Evolutionary conservation across 2,797 vertebrate species (phyloP), one percentile per base, ranked within the genome.

Genomic region (Sardinella longiceps): DNA sequence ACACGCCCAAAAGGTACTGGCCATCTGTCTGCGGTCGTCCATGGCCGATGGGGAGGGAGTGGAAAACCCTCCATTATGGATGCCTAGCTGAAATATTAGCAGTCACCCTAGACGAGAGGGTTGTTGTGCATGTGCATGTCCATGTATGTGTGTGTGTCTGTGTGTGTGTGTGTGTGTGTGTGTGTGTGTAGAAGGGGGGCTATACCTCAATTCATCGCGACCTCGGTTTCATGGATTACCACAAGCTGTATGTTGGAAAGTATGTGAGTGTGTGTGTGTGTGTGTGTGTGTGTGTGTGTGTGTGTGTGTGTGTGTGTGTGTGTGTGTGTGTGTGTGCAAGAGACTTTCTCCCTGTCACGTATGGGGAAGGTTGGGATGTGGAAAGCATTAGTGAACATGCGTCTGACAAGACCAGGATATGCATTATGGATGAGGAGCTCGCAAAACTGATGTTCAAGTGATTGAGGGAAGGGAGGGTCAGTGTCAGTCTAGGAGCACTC

Each of bases 1-100:
- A 99, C 92, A 98, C 98, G 0, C 97, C 97, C 11, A 99, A 98
- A 95, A 97, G 98, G 98, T 98, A 94, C 80, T 82, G 80, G 70
- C 70, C 70, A 77, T 77, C 70, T 77, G 70, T 37, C 70, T 43
- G 70, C 33, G 20, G 70, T 43, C 70, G 43, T 37, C 70, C 33
- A 2, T 2, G 70, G 70, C 70, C 5, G 37, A 43, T 18, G 6
- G 70, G 39, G 70, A 77, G 70, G 37, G 70, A 77, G 70, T 39
- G 37, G 70, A 77, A 43, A 43, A 77, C 18, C 70, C 70, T 77
- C 18, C 70, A 77, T 77, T 77, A 39, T 33, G 70, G 5, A 77
- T 43, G 70, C 15, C 37, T 39, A 77, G 70, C 70, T 77, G 70
- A 43, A 43, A 39, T 43, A 77, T 77, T 77, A 77, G 70, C 70